phyloP scores from a whole-genome alignment of 2,113 vertebrate genomes.

The Regulus satrapa region DNA sequence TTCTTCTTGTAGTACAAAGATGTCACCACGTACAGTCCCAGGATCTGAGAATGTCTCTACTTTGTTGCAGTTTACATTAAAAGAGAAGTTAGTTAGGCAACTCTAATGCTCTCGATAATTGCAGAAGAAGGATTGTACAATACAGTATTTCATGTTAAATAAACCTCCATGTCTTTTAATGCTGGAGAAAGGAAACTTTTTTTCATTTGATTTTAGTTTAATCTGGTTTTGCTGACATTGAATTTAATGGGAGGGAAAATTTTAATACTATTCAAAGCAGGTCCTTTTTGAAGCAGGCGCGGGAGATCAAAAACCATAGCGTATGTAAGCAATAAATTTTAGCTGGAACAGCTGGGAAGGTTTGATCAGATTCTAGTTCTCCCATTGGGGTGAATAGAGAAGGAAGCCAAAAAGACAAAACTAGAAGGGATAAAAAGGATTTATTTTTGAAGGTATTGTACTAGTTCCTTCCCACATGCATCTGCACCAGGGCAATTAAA shows the following conservation, averaged over 20 bases:
- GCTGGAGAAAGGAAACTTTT: not conserved
- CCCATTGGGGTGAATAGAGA: not conserved
- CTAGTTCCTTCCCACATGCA: not conserved
- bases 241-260: not conserved
- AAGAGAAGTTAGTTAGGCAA: not conserved
- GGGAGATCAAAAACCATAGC: not conserved
- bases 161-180: not conserved
- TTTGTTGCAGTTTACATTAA: not conserved
- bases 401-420: not conserved
- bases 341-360: not conserved
- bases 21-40: not conserved
- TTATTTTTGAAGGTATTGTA: not conserved
- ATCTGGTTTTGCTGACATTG: not conserved
- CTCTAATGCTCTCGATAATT: not conserved
- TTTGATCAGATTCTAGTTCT: not conserved
- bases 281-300: not conserved
- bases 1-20: not conserved
- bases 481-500: not conserved
- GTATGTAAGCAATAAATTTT: not conserved
- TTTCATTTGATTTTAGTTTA: not conserved
- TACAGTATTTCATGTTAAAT: not conserved
- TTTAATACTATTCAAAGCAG: not conserved
- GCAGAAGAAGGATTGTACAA: not conserved
- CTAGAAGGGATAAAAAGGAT: rapidly evolving
- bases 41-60: not conserved